A percentile compares a stretch with the other conserved stretches of the same genome.
Conservation (phyloP, 2,113 vertebrate genomes). For the Prunella himalayana region DNA sequence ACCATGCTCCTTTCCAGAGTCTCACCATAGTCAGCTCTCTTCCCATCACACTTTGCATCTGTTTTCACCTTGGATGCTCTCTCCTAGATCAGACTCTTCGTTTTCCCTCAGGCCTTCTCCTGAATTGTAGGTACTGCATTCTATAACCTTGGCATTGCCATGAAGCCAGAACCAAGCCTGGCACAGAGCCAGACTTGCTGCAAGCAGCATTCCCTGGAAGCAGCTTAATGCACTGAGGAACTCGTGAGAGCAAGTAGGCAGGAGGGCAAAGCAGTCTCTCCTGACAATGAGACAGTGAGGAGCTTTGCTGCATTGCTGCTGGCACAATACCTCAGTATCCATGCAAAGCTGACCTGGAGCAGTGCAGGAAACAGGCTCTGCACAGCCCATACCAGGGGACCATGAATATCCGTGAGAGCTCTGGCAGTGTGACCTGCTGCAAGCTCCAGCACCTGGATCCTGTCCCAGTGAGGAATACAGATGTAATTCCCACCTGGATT, state of each 20-base stretch:
- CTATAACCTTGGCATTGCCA: not conserved
- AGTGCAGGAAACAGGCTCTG: not conserved
- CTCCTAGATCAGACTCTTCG: not conserved
- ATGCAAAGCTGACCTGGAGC: not conserved
- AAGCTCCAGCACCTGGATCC: not conserved
- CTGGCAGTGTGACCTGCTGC: not conserved
- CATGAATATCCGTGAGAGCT: not conserved
- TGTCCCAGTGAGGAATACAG: not conserved
- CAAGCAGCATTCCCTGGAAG: not conserved
- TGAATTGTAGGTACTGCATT: not conserved
- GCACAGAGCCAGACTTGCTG: not conserved
- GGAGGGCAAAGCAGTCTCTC: not conserved
- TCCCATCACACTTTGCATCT: not conserved
- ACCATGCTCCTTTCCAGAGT: not conserved
- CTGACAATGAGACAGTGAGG: not conserved
- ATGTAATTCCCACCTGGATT: not conserved
- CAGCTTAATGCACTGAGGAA: not conserved
- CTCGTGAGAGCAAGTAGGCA: rapidly evolving
- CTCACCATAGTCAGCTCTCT: not conserved
- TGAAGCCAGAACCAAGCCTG: not conserved
- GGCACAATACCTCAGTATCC: not conserved
- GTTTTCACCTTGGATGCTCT: not conserved
- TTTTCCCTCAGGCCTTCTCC: not conserved
- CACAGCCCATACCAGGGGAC: not conserved
- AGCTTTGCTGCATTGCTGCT: not conserved